A percentile compares a stretch with the other conserved stretches of the same genome.
Conservation (phyloP, 1,140 invertebrate species). For the Drosophila nebulosa region DNA sequence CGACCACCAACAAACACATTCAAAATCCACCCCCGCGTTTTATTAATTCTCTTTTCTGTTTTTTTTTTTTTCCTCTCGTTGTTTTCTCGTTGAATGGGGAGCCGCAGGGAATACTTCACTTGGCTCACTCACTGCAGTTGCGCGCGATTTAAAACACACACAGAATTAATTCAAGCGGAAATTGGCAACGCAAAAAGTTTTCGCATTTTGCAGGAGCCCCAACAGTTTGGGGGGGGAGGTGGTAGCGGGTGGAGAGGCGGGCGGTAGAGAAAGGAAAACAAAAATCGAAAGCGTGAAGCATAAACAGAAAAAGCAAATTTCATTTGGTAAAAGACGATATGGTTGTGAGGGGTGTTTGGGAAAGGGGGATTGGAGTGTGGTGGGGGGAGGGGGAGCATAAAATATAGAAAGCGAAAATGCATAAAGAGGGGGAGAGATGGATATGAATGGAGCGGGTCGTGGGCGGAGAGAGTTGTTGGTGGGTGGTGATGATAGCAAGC, state of each 20-base stretch:
- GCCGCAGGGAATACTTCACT: slow-evolving; percentile 63
- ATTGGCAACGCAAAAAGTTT: slow-evolving; percentile 51
- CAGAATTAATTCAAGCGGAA: slow-evolving; percentile 77
- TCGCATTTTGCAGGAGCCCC: neutral
- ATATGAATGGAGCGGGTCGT: slow-evolving; percentile 30
- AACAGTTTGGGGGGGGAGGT: neutral
- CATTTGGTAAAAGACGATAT: slow-evolving; percentile 4
- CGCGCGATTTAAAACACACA: slow-evolving; percentile 74
- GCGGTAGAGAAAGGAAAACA: slow-evolving; percentile 45
- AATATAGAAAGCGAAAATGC: slow-evolving; percentile 61
- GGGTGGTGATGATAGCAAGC: slow-evolving; percentile 27
- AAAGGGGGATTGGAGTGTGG: neutral
- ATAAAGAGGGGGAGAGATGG: slow-evolving; percentile 55
- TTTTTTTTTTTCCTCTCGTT: slow-evolving; percentile 19
- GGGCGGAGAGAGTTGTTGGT: neutral
- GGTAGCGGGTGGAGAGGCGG: neutral
- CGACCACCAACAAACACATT: slow-evolving; percentile 22
- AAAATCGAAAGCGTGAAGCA: slow-evolving; percentile 76
- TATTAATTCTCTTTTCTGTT: slow-evolving; percentile 58
- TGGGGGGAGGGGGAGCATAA: neutral
- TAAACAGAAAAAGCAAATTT: slow-evolving; percentile 60
- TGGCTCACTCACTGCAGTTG: slow-evolving; percentile 59
- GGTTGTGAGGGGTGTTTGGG: neutral
- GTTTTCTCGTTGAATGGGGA: slow-evolving; percentile 21
- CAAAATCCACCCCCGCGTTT: slow-evolving; percentile 42